Evolutionary conservation across 2,113 vertebrate genomes (phyloP), one percentile per base, ranked within the genome.

Genomic region (Mesoclemmys tuberculata): DNA sequence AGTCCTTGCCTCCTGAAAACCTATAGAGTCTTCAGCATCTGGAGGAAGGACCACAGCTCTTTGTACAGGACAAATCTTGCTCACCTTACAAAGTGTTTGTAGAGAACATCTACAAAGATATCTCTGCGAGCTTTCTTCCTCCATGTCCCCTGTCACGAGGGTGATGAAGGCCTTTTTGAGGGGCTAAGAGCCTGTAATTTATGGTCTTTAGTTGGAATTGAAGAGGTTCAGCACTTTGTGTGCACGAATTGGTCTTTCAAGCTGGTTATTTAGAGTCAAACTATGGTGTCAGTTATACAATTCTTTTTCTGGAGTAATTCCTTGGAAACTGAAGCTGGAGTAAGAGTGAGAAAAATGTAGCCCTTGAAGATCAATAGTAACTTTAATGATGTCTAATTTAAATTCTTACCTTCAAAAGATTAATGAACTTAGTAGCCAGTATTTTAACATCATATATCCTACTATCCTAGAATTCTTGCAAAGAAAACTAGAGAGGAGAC

Each of bases 361-460:
- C 0, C 7, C 16, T 1, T 16, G 5, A 11, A 55, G 87, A 75
- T 18, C 64, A 0, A 1, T 6, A 44, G 2, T 22, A 6, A 41
- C 79, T 91, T 92, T 55, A 2, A 44, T 87, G 93, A 55, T 19
- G 54, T 0, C 26, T 9, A 26, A 26, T 3, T 90, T 79, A 2
- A 6, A 35, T 4, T 82, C 71, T 80, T 5, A 1, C 46, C 18
- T 11, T 13, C 13, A 1, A 82, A 74, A 84, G 56, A 58, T 58
- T 58, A 58, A 58, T 84, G 54, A 44, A 68, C 55, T 89, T 85
- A 41, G 31, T 82, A 21, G 71, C 5, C 0, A 48, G 56, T 71
- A 2, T 26, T 29, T 52, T 82, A 82, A 55, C 12, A 38, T 41
- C 79, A 5, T 26, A 11, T 31, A 2, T 54, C 82, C 74, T 83